A percentile compares a stretch with the other conserved stretches of the same genome.
Conservation (phyloP, 2,888 invertebrate species). For the Hemithea aestivaria region DNA sequence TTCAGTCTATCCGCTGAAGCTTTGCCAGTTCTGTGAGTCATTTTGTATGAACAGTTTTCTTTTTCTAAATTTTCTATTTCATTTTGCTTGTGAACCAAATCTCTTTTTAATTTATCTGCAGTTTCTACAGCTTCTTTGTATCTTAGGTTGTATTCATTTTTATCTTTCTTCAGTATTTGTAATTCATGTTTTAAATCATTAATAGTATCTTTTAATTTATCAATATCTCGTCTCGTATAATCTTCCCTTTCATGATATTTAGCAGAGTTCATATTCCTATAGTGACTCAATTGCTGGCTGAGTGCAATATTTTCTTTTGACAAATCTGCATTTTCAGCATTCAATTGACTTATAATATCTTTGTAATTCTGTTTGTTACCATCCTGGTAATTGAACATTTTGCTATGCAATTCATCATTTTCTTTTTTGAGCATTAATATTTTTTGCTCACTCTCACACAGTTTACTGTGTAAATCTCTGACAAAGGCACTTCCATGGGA, state of each 20-base stretch:
- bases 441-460: conserved; percentile 73
- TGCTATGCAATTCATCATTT: conserved; percentile 60
- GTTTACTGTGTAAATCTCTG: conserved; percentile 60
- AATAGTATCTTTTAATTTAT: conserved; percentile 53
- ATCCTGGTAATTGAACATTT: conserved; percentile 39
- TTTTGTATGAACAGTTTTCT: conserved; percentile 70
- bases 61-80: conserved; percentile 65
- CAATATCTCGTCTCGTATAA: conserved; percentile 43
- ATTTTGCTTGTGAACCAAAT: conserved; percentile 61
- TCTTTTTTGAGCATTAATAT: conserved; percentile 70
- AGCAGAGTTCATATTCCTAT: conserved; percentile 45
- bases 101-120: conserved; percentile 62
- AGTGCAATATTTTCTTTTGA: conserved; percentile 67
- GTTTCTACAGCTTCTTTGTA: conserved; percentile 60
- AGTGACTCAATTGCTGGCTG: conserved; percentile 60
- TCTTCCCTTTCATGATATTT: conserved; percentile 44
- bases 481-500: conserved; percentile 49
- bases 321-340: conserved; percentile 65
- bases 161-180: conserved; percentile 57
- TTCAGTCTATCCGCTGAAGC: conserved; percentile 63
- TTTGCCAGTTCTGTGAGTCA: conserved; percentile 63
- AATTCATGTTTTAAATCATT: conserved; percentile 53
- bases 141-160: conserved; percentile 59
- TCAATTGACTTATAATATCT: conserved; percentile 65
- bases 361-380: conserved; percentile 58